Evolutionary conservation across 37 sponge, comb jelly and placozoan species (phyloP), one percentile per base, ranked within the genome.

Genomic region (Chondrilla cf. caribensis): DNA sequence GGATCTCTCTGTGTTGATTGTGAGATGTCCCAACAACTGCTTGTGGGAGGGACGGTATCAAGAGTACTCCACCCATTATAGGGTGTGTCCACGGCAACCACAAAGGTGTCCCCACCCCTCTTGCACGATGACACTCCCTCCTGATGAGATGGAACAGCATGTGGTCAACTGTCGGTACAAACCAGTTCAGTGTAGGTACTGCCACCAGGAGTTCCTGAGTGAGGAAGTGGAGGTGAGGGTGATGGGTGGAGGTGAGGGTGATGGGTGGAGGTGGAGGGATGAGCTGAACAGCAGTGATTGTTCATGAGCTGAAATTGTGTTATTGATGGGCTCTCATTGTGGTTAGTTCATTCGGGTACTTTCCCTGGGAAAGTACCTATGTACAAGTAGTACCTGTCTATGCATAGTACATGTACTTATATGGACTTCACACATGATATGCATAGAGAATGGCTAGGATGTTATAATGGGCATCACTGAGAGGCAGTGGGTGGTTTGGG

Each of bases 1-100:
- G 51, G 82, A 81, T 29, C 29, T 66, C 4, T 17, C 44, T n/a
- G 60, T 14, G 11, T 18, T 64, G n/a, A 22, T 18, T 29, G 82
- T 43, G 31, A 66, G 9, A 41, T 81, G 82, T 66, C 68, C 82
- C 29, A 62, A 81, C 21, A 67, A 28, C 33, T 81, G 82, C 21
- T 11, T 15, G 51, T 81, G 82, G 82, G 44, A 81, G 29, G 82
- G 82, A 31, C 44, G 15, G 25, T 81, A 60, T 31, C 2, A 28
- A 1, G 31, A 81, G 42, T 38, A 66, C 41, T 28, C 37, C 26
- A 31, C 41, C 31, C 76, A 73, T 9, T 39, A 38, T 14, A 40
- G 0, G n/a, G 44, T 36, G 43, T 73, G 76, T 73, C 38, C 24
- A 4, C 25, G 25, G 1, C 40, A 15, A 37, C 76, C 76, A 7